Conservation (phyloP, 2,113 vertebrate genomes). For the Perca flavescens region DNA sequence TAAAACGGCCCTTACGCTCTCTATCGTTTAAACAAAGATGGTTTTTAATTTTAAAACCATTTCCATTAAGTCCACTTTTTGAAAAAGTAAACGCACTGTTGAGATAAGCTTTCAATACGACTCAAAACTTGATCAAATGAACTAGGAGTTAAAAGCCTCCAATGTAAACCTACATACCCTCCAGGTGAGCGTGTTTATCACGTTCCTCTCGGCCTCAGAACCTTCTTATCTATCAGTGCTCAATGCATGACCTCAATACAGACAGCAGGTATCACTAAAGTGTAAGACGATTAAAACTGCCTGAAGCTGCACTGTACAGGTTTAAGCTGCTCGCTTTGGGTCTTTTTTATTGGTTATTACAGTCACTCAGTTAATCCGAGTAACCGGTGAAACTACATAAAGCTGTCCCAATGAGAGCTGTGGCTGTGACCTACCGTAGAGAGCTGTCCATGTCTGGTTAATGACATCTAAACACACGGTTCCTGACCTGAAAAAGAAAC, state of each 20-base stretch:
- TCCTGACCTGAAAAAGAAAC: conserved; percentile 90
- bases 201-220: conserved; percentile 38
- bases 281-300: conserved; percentile 72
- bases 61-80: not conserved
- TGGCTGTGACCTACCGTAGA: conserved; percentile 90
- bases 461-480: conserved; percentile 99
- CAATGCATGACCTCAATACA: conserved; percentile 47
- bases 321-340: not conserved
- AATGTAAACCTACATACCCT: not conserved
- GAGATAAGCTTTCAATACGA: not conserved
- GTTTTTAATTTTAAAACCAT: not conserved
- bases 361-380: not conserved
- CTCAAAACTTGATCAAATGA: not conserved
- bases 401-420: not conserved
- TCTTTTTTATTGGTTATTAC: not conserved
- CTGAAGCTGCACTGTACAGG: conserved; percentile 16
- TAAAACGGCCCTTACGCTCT: not conserved
- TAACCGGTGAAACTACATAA: not conserved
- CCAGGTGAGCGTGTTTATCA: not conserved
- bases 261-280: conserved; percentile 42
- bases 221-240: conserved; percentile 47
- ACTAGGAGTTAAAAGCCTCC: not conserved
- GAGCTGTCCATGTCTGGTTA: conserved; percentile 99
- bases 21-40: not conserved
- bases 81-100: not conserved